phyloP scores from a whole-genome alignment of 2,797 vertebrate species.

The Helicolenus hilgendorfi region DNA sequence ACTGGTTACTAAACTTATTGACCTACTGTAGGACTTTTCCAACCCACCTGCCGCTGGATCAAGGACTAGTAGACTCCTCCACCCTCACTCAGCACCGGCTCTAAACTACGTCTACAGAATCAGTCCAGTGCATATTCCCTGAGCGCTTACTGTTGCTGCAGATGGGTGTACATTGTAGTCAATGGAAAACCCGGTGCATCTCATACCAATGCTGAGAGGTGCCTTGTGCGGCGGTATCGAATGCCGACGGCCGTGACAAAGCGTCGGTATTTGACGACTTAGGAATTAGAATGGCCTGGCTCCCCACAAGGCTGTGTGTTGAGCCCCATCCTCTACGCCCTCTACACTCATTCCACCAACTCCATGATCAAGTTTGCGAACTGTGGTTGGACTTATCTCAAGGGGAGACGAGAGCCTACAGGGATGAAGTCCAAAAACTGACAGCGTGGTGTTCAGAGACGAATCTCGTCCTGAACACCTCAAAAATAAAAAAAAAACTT shows the following conservation, averaged over 20 bases:
- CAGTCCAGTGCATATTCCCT: too few species aligned
- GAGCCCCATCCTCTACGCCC: background rate
- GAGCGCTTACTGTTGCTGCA: too few species aligned
- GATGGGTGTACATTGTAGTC: too few species aligned
- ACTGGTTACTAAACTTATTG: background rate
- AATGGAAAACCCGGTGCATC: too few species aligned
- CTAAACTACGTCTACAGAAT: too few species aligned
- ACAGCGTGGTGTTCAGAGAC: background rate
- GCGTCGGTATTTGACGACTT: too few species aligned
- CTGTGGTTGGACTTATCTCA: background rate
- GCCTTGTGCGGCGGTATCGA: too few species aligned
- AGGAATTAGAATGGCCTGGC: background rate
- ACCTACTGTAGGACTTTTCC: background rate
- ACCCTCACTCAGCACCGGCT: too few species aligned
- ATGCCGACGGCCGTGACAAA: too few species aligned
- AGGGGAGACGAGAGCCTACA: background rate
- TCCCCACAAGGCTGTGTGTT: background rate
- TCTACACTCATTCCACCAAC: background rate
- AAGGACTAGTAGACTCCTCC: background rate
- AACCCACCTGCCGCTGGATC: background rate
- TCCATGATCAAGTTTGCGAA: background rate
- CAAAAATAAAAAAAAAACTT: background rate
- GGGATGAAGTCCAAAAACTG: background rate
- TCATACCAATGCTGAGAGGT: too few species aligned
- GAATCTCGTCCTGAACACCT: background rate